Evolutionary conservation across 2,888 invertebrate species (phyloP).

Genomic region (Andricus curvator): DNA sequence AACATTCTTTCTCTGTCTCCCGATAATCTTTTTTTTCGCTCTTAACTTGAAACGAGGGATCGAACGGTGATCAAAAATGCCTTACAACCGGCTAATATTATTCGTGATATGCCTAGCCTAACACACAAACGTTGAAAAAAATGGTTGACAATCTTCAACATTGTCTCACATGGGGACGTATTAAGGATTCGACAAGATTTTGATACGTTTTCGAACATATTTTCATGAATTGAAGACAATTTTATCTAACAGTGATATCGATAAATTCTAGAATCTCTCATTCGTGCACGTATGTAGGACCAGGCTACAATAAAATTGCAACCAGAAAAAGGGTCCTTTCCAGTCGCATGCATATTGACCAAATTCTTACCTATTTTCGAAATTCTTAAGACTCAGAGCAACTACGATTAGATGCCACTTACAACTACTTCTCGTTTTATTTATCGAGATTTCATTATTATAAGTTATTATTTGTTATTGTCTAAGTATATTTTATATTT

Average conservation of each 20-base stretch:
- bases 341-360: slow-evolving; percentile 59
- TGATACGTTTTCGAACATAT: slow-evolving; percentile 47
- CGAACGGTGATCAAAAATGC: slow-evolving; percentile 32
- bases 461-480: slow-evolving; percentile 33
- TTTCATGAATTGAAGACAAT: slow-evolving; percentile 30
- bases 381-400: slow-evolving; percentile 37
- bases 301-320: slow-evolving; percentile 40
- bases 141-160: slow-evolving; percentile 68
- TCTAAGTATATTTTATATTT: slow-evolving; percentile 33
- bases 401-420: slow-evolving; percentile 34
- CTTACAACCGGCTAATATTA: slow-evolving; percentile 25
- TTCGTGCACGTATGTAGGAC: slow-evolving; percentile 45
- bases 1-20: slow-evolving; percentile 39
- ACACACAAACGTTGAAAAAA: slow-evolving; percentile 70
- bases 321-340: slow-evolving; percentile 49
- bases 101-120: slow-evolving; percentile 61
- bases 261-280: slow-evolving; percentile 46
- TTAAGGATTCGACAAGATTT: slow-evolving; percentile 42
- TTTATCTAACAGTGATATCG: slow-evolving; percentile 21
- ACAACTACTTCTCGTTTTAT: slow-evolving; percentile 29
- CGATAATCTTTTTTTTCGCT: slow-evolving; percentile 31
- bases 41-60: slow-evolving; percentile 50
- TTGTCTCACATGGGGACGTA: slow-evolving; percentile 44
- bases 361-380: slow-evolving; percentile 47
- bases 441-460: slow-evolving; percentile 43